A percentile compares a stretch with the other conserved stretches of the same genome.
Evolutionary conservation across 2,113 vertebrate genomes (phyloP).

Genomic region (Phyllostomus hastatus): DNA sequence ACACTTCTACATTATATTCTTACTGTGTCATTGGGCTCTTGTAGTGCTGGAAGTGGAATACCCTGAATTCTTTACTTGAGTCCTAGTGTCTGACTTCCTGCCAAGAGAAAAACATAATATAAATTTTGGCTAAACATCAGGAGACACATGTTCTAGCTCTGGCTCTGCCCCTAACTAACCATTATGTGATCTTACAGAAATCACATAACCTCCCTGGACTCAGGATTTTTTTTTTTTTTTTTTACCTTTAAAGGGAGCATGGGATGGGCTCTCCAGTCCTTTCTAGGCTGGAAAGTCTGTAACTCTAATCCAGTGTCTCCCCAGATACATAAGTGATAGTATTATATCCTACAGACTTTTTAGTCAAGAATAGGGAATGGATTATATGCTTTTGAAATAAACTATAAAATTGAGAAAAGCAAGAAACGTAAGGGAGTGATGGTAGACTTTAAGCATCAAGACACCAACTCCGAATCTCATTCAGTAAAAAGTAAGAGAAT

Average conservation of each 20-base stretch:
- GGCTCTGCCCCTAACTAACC: neutral
- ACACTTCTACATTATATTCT: neutral
- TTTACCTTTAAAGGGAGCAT: neutral
- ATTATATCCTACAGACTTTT: neutral
- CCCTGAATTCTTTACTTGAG: neutral
- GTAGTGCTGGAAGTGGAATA: neutral
- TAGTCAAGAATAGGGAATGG: neutral
- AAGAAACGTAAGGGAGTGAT: neutral
- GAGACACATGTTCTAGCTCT: neutral
- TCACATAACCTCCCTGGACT: neutral
- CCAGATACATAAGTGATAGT: neutral
- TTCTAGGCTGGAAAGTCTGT: neutral
- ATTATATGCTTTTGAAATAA: constrained; percentile 23
- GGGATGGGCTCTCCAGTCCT: neutral
- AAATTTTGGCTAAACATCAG: neutral
- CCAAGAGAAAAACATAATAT: constrained; percentile 8
- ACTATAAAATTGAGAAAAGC: constrained; percentile 13
- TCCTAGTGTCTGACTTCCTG: constrained; percentile 14
- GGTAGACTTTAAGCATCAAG: neutral
- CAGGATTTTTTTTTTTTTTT: neutral
- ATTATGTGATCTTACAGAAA: neutral
- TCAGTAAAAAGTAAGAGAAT: neutral
- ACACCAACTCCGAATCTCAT: neutral
- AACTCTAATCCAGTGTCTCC: neutral
- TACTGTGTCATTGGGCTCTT: neutral